Conservation (phyloP, 2,888 invertebrate genomes). For the Cantharis lateralis region DNA sequence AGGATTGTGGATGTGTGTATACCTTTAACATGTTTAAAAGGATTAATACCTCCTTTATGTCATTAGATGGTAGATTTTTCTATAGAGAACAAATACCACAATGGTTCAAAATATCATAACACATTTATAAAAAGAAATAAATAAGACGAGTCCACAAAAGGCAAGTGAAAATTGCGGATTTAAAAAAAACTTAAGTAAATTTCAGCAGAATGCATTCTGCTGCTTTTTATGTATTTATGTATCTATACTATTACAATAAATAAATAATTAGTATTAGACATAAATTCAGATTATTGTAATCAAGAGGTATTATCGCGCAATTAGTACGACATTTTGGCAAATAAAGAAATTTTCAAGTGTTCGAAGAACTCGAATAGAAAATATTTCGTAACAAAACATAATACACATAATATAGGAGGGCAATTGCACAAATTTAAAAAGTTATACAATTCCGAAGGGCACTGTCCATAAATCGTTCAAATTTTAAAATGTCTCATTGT, state of each 20-base stretch:
- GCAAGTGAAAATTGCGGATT: not conserved
- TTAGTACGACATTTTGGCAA: too few relatives aligned
- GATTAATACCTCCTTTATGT: slow-evolving; percentile 22
- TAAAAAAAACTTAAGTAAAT: too few relatives aligned
- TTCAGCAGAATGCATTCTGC: too few relatives aligned
- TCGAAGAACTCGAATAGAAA: not conserved
- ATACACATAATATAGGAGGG: not conserved
- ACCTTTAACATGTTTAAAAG: slow-evolving; percentile 17
- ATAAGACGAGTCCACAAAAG: not conserved
- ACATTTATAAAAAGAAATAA: not conserved
- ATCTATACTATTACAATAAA: too few relatives aligned
- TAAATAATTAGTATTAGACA: too few relatives aligned
- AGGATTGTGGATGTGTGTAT: slow-evolving; percentile 26
- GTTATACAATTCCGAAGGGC: not conserved
- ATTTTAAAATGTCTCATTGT: not conserved
- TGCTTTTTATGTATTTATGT: too few relatives aligned
- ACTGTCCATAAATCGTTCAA: slow-evolving; percentile 2
- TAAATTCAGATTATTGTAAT: too few relatives aligned
- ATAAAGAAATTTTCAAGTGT: not conserved
- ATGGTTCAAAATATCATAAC: not conserved
- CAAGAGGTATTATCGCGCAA: too few relatives aligned
- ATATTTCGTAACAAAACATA: not conserved
- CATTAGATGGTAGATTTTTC: slow-evolving; percentile 12
- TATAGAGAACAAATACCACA: not conserved
- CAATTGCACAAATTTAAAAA: not conserved